Percentiles rank a stretch among this genome's conserved stretches.
Evolutionary conservation across 2,797 vertebrate genomes (phyloP).

Genomic region (Pogoniulus pusillus): DNA sequence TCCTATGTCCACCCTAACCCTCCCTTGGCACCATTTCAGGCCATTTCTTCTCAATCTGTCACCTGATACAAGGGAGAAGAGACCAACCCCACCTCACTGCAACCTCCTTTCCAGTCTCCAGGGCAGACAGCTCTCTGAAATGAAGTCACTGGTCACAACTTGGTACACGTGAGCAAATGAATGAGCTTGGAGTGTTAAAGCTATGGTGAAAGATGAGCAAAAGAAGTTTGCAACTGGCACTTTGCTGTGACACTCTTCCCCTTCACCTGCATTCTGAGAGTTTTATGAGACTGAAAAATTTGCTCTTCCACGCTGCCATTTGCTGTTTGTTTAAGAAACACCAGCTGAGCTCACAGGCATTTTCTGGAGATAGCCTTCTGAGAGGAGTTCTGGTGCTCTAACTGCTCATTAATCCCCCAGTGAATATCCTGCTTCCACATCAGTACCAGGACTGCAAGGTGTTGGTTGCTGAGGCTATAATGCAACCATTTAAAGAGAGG

Average conservation of each 20-base stretch:
- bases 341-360: not conserved
- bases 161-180: not conserved
- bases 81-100: too few species aligned
- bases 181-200: not conserved
- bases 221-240: not conserved
- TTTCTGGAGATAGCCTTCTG: constrained; percentile 30
- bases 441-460: not conserved
- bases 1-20: too few species aligned
- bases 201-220: not conserved
- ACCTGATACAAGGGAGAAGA: too few species aligned
- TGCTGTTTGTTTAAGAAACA: constrained; percentile 6
- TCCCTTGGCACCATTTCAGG: too few species aligned
- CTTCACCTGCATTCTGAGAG: not conserved
- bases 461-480: not conserved
- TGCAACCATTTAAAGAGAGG: not conserved
- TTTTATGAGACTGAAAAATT: not conserved
- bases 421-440: not conserved
- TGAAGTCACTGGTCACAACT: too few species aligned
- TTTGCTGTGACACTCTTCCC: not conserved
- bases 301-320: not conserved
- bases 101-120: not conserved
- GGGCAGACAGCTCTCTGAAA: not conserved
- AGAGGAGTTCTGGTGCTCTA: not conserved
- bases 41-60: too few species aligned
- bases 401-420: constrained; percentile 6